Evolutionary conservation across 2,888 invertebrate species (phyloP), one percentile per base, ranked within the genome.

Genomic region (Zygogramma bicolorata): DNA sequence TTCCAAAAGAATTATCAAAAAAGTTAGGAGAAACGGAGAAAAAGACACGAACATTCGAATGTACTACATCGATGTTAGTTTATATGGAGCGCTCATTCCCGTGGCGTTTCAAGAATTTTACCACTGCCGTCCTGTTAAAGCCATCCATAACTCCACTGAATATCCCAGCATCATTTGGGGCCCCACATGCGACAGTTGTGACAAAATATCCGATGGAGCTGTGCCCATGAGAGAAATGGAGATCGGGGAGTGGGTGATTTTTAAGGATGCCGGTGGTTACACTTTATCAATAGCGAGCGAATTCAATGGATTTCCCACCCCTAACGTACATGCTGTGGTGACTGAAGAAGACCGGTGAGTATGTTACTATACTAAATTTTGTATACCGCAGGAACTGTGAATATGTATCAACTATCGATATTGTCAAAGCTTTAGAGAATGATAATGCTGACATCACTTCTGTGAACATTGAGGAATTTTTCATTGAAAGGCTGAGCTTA

Each of bases 211-310:
- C 6, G 57, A 71, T 76, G 83, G 88, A 69, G 75, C 86, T 68
- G 86, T 86, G 68, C 75, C 84, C 46, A 85, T 92, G 77, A 90
- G 91, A 0, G 87, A 89, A 80, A 85, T 91, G 81, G 82, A 62
- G 25, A 65, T 71, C 31, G 75, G 75, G 8, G 91, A 92, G 77
- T 92, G 92, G 91, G 76, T 93, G 49, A 84, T 88, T 75, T 92
- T 91, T 87, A 83, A 85, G 38, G 88, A 92, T 80, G 90, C 92
- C 90, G 93, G 93, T 8, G 91, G 92, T 29, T 91, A 91, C 83
- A 90, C 91, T 5, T 83, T 90, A 71, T 87, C 82, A 3, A 38
- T 85, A 13, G 72, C 90, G n/a, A 89, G 90, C 29, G 86, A 87
- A 10, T 92, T 92, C 85, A 92, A 92, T 82, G 92, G 92, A 53